These are phyloP conservation scores for Ditula angustiorana DNA, from an alignment of 2,888 invertebrate genomes.

Conservation along the genomic window DNA sequence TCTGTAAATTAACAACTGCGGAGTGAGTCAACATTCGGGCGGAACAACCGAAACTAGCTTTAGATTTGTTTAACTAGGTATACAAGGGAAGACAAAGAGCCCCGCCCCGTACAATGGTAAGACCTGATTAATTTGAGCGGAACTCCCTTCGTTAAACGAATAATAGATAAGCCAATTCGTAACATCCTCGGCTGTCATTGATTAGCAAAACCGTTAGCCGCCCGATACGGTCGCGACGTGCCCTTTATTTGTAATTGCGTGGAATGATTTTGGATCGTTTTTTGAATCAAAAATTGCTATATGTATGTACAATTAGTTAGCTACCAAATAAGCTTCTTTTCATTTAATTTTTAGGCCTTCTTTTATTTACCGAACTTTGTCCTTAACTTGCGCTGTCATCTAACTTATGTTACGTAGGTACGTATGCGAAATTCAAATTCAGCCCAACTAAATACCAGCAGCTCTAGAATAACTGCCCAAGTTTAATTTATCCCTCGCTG, in stretches of 20 bases:
- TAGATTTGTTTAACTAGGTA: constrained; percentile 55
- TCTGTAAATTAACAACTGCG: constrained; percentile 48
- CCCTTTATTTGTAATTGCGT: background rate
- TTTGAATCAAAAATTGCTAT: background rate
- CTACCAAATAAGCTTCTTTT: too few relatives aligned
- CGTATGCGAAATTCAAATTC: too few relatives aligned
- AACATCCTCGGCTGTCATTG: constrained; percentile 54
- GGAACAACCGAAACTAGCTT: constrained; percentile 55
- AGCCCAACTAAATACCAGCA: too few relatives aligned
- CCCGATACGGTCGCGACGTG: background rate
- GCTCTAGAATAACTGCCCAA: too few relatives aligned
- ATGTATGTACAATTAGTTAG: background rate
- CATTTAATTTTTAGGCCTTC: too few relatives aligned
- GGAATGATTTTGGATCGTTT: background rate
- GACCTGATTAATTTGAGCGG: constrained; percentile 59
- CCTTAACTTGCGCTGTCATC: too few relatives aligned
- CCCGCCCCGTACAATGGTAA: constrained; percentile 48
- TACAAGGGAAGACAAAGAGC: constrained; percentile 49
- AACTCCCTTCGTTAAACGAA: constrained; percentile 57
- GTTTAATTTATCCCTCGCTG: too few relatives aligned
- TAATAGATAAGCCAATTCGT: constrained; percentile 65
- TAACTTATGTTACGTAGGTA: too few relatives aligned
- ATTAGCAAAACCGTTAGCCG: constrained; percentile 44
- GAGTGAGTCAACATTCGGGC: constrained; percentile 49
- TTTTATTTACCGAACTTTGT: too few relatives aligned